phyloP scores from a whole-genome alignment of 2,888 invertebrate genomes.

The Conistra vaccinii region DNA sequence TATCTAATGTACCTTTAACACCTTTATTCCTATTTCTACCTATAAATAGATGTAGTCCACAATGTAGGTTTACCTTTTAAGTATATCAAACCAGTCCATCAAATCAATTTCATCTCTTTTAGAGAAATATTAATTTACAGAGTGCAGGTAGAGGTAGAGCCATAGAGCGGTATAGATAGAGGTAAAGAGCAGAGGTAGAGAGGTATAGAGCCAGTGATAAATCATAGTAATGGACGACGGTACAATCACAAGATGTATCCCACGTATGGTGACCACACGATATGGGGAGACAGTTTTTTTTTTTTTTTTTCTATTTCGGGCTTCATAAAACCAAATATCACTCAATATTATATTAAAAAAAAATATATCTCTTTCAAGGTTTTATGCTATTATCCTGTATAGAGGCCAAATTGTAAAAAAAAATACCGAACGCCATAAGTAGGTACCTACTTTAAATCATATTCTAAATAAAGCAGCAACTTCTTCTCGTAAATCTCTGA shows the following conservation, averaged over 20 bases:
- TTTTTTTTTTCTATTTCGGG: no score
- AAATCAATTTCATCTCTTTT: conserved; percentile 38
- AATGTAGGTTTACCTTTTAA: conserved; percentile 11
- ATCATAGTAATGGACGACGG: conserved; percentile 70
- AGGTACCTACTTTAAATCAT: no score
- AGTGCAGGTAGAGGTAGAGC: conserved; percentile 43
- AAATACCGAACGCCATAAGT: background rate
- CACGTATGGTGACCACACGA: conserved; percentile 38
- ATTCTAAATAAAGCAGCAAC: background rate
- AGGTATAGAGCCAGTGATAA: conserved; percentile 60
- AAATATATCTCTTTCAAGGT: no score
- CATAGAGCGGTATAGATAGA: background rate
- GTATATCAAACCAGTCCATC: conserved; percentile 15
- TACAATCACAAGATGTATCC: conserved; percentile 69
- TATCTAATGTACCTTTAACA: background rate
- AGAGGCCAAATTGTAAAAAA: background rate
- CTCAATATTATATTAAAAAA: no score
- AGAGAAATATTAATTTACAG: conserved; percentile 32
- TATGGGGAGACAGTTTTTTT: background rate
- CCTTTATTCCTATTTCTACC: background rate
- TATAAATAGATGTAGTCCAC: background rate
- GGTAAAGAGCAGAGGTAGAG: background rate
- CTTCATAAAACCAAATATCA: no score
- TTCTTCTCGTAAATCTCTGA: background rate
- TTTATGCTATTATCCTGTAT: background rate